Percentiles rank a stretch among this genome's conserved stretches.
Evolutionary conservation across 2,797 vertebrate species (phyloP).

Genomic region (Thaleichthys pacificus): DNA sequence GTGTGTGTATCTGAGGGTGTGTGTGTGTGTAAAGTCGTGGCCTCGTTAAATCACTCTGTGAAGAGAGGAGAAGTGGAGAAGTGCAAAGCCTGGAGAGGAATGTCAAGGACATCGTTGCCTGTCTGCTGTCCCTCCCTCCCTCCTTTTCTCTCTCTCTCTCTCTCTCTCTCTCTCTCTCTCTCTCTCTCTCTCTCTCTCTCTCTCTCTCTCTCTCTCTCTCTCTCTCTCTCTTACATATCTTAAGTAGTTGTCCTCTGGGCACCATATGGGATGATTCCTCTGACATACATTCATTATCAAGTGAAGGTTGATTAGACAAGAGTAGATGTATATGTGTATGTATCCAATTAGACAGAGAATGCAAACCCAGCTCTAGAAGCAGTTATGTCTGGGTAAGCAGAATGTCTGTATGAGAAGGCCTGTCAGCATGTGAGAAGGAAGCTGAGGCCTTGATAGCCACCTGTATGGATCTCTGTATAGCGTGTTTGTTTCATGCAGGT

Average conservation of each 20-base stretch:
- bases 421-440: no score
- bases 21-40: slow-evolving; percentile 52
- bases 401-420: no score
- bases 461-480: no score
- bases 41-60: slow-evolving; percentile 68
- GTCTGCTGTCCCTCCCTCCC: slow-evolving; percentile 12
- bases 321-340: neutral
- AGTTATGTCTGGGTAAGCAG: no score
- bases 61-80: slow-evolving; percentile 29
- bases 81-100: slow-evolving; percentile 59
- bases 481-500: no score
- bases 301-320: slow-evolving; percentile 14
- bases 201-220: neutral
- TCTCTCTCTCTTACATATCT: slow-evolving; percentile 30
- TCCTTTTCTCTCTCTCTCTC: neutral
- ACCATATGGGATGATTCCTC: slow-evolving; percentile 16
- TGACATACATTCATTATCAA: slow-evolving; percentile 5
- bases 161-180: neutral
- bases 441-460: no score
- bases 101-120: slow-evolving; percentile 54
- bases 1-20: neutral
- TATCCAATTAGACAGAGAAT: slow-evolving; percentile 9
- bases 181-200: neutral
- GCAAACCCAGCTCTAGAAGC: neutral
- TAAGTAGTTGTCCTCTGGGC: slow-evolving; percentile 7